Conservation (phyloP, 2,113 vertebrate genomes). For the Melanostigma gelatinosum region DNA sequence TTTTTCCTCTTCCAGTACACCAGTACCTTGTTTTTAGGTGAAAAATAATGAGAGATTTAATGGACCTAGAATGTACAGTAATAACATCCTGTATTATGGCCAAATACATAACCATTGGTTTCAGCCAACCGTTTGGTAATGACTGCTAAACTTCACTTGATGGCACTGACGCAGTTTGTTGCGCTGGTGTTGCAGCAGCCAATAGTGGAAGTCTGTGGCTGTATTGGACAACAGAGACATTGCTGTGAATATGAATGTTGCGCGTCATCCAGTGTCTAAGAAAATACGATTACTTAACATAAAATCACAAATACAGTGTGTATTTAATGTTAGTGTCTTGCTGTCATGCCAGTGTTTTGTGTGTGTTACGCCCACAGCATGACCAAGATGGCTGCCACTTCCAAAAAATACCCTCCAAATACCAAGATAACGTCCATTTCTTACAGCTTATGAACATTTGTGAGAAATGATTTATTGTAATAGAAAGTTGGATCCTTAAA, state of each 20-base stretch:
- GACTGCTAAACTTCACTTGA: constrained; percentile 33
- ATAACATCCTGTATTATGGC: background rate
- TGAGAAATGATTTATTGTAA: background rate
- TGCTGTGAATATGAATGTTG: background rate
- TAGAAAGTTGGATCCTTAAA: background rate
- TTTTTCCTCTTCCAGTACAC: background rate
- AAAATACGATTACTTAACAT: background rate
- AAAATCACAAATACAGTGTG: background rate
- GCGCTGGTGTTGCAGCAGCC: background rate
- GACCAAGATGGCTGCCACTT: constrained; percentile 4
- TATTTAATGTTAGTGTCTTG: background rate
- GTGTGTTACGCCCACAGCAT: background rate
- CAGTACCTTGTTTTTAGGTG: background rate
- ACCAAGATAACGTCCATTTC: background rate
- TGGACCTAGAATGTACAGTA: background rate
- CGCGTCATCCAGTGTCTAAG: background rate
- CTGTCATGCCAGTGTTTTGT: background rate
- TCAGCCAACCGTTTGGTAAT: constrained; percentile 3
- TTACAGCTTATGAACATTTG: background rate
- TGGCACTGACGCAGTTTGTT: constrained; percentile 32
- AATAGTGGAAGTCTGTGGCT: background rate
- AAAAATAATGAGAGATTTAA: background rate
- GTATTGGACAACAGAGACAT: background rate
- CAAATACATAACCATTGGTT: background rate
- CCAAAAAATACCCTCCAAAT: background rate